Conservation (phyloP, 2,888 invertebrate species). For the Coleophora flavipennella region DNA sequence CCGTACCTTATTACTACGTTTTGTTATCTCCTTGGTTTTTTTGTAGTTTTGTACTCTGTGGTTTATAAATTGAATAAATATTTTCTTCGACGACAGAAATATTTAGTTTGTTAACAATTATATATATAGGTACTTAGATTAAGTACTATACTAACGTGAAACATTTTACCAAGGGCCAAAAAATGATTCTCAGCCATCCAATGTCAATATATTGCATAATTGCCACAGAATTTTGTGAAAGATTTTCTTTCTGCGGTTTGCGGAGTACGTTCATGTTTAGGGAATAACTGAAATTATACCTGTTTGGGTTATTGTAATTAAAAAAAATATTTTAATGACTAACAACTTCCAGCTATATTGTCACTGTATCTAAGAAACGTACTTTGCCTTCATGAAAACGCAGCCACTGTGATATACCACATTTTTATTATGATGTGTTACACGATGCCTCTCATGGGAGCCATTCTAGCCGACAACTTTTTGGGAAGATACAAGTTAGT, state of each 20-base stretch:
- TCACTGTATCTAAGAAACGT: slow-evolving; percentile 82
- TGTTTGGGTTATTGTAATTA: too few species aligned
- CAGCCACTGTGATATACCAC: slow-evolving; percentile 83
- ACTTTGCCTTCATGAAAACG: slow-evolving; percentile 76
- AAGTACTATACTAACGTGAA: too few species aligned
- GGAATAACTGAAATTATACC: too few species aligned
- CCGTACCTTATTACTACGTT: too few species aligned
- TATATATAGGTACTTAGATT: too few species aligned
- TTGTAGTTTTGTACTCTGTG: too few species aligned
- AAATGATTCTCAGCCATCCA: slow-evolving; percentile 63
- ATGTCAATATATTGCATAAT: slow-evolving; percentile 85
- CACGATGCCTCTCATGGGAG: slow-evolving; percentile 81
- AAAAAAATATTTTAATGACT: too few species aligned
- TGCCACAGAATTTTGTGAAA: slow-evolving; percentile 88
- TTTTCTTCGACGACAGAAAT: too few species aligned
- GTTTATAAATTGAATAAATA: too few species aligned
- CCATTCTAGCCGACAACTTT: slow-evolving; percentile 84
- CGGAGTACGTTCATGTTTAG: slow-evolving; percentile 76
- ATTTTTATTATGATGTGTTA: slow-evolving; percentile 84
- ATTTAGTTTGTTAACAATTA: too few species aligned
- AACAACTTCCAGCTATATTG: slow-evolving; percentile 77
- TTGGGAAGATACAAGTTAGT: slow-evolving; percentile 79
- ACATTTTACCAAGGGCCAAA: too few species aligned
- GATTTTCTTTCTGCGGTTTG: slow-evolving; percentile 88
- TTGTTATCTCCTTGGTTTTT: too few species aligned